phyloP scores from a whole-genome alignment of 1,140 invertebrate genomes.

The Conopomorpha cramerella region DNA sequence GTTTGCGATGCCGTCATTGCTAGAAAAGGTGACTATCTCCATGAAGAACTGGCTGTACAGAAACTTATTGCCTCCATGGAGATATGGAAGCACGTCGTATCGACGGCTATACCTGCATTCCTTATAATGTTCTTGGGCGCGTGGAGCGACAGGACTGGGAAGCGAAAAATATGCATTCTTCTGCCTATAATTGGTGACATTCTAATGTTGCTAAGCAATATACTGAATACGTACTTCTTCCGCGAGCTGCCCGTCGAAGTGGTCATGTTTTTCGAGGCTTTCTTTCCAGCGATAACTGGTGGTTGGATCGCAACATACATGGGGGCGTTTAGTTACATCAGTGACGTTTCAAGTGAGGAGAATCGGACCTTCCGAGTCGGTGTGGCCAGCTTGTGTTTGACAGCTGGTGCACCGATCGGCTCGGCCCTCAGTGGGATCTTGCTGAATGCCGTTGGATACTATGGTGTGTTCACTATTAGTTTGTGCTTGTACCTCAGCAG shows the following conservation, averaged over 20 bases:
- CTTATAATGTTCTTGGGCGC: slow-evolving; percentile 64
- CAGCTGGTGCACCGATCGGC: slow-evolving; percentile 16
- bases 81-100: slow-evolving; percentile 38
- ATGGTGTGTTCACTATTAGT: slow-evolving; percentile 14
- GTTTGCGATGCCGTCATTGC: too few relatives aligned
- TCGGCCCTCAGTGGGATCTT: slow-evolving; percentile 15
- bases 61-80: slow-evolving; percentile 37
- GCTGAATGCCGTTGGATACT: slow-evolving; percentile 14
- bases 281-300: slow-evolving; percentile 40
- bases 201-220: slow-evolving; percentile 41
- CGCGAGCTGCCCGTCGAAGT: slow-evolving; percentile 47
- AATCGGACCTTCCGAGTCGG: slow-evolving; percentile 43
- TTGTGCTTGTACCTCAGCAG: slow-evolving; percentile 11
- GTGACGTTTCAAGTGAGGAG: slow-evolving; percentile 43
- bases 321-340: slow-evolving; percentile 49
- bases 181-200: slow-evolving; percentile 60
- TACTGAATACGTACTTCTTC: slow-evolving; percentile 57
- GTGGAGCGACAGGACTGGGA: slow-evolving; percentile 62
- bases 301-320: slow-evolving; percentile 43
- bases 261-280: slow-evolving; percentile 29
- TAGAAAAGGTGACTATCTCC: slow-evolving; percentile 41
- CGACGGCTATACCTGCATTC: slow-evolving; percentile 54
- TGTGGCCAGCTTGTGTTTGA: slow-evolving; percentile 38
- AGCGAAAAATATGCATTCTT: slow-evolving; percentile 61
- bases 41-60: slow-evolving; percentile 32